These are phyloP conservation scores for Trematomus bernacchii DNA, from an alignment of 2,797 vertebrate genomes.

Conservation along the genomic window DNA sequence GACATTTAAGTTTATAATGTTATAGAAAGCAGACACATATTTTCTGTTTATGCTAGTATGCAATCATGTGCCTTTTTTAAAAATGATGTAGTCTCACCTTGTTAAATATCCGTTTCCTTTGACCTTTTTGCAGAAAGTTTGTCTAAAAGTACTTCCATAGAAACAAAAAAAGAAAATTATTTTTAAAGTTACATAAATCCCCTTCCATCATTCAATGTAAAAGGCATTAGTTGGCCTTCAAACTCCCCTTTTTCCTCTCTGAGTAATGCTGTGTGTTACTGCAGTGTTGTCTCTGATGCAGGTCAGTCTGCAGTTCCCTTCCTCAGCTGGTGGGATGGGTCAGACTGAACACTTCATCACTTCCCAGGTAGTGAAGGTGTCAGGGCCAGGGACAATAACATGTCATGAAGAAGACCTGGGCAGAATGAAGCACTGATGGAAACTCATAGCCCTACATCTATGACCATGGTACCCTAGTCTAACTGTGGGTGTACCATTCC, in stretches of 20 bases:
- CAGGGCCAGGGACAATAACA: slow-evolving; percentile 39
- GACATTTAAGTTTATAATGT: background rate
- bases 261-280: slow-evolving; percentile 16
- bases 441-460: slow-evolving; percentile 9
- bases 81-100: background rate
- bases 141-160: background rate
- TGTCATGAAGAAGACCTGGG: slow-evolving; percentile 42
- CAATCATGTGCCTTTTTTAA: background rate
- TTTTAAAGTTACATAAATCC: background rate
- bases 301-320: slow-evolving; percentile 26
- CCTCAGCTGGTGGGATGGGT: slow-evolving; percentile 19
- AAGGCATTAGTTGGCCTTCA: slow-evolving; percentile 20
- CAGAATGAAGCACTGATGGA: slow-evolving; percentile 53
- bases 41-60: background rate
- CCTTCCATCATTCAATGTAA: slow-evolving; percentile 11
- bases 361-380: slow-evolving; percentile 51
- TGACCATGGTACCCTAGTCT: slow-evolving; percentile 45
- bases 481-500: slow-evolving; percentile 41
- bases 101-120: background rate
- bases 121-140: background rate
- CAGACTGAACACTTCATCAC: slow-evolving; percentile 51
- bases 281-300: slow-evolving; percentile 20
- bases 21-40: background rate
- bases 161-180: background rate
- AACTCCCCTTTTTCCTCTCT: slow-evolving; percentile 1